Evolutionary conservation across 1,140 invertebrate species (phyloP), one percentile per base, ranked within the genome.

Genomic region (Oncopeltus fasciatus): DNA sequence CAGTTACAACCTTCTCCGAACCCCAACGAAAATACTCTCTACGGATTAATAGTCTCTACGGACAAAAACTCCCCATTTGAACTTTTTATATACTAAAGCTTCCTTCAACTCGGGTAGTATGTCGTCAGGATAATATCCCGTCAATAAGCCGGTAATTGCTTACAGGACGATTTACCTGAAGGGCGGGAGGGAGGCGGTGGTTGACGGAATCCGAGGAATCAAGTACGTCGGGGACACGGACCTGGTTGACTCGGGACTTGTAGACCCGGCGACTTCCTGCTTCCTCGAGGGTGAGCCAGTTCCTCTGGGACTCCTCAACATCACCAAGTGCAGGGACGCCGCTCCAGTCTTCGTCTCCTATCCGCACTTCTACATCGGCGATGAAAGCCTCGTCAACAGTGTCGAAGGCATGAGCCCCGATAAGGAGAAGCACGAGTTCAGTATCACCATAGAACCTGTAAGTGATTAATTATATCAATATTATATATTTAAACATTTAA

Each of bases 361-460:
- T 63, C 86, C 86, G n/a, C 84, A 89, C 73, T 88, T 87, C 68
- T 75, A 80, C 64, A 76, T 78, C 57, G 83, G 74, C 12, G 83
- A 86, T 69, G 74, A 79, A 0, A 71, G 72, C 31, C 76, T 83
- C 11, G 64, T 72, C 9, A 64, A 80, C 2, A 68, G 70, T 8
- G 72, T 87, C 1, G 69, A 69, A 11, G 85, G 85, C 4, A 66
- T 88, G 64, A 63, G 72, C 4, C 84, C 86, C 0, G 70, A 79
- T 12, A 70, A 76, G 12, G 69, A 78, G 0, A 71, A 77, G 38
- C 82, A 86, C 67, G 72, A 75, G 61, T 83, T 83, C 62, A 75
- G 73, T 61, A 73, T 86, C 38, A 77, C 77, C 33, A 65, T 85
- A 2, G 83, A 86, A 71, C 83, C 83, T 62, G 83, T 85, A 74